Evolutionary conservation across 2,888 invertebrate genomes (phyloP), one percentile per base, ranked within the genome.

Genomic region (Scaptomyza flava): DNA sequence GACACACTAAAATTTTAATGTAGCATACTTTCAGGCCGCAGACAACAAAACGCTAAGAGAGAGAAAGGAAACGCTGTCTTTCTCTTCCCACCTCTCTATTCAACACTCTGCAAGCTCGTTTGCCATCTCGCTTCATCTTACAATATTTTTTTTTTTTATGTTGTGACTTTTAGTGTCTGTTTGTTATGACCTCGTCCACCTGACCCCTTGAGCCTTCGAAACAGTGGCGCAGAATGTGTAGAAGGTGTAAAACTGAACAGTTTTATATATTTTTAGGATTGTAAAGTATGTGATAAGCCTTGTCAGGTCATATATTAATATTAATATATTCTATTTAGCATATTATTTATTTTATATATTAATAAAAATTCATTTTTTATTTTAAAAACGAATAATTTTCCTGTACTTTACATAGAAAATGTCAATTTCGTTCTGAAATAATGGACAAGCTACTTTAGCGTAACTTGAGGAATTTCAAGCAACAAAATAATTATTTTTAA

Each of bases 1-100:
- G 87, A 87, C 82, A 85, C 79, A 87, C 78, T 87, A 85, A 82
- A 85, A 84, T 84, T 87, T 84, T 87, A 87, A 87, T 87, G 87
- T 77, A 79, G 85, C 87, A 79, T 79, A 85, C 80, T 87, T 87
- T 87, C 59, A 61, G 77, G 72, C 63, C 68, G 65, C 80, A 81
- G 82, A 85, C 84, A 81, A 81, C 72, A 81, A 76, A 69, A 60
- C 57, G 50, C 36, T 3, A 42, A 9, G 64, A 66, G 45, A 47
- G 33, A 54, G 23, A 46, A 27, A 30, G 31, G 23, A 34, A 42
- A 42, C 34, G 23, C 54, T 34, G 38, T 57, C 11, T 41, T 42
- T 9, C 60, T 58, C 20, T 14, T 30, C 31, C 8, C 65, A 45
- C n/a, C 17, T 48, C 43, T 56, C 54, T 54, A 33, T 33, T 33